Evolutionary conservation across 2,888 invertebrate species (phyloP).

Genomic region (Platycheirus albimanus): DNA sequence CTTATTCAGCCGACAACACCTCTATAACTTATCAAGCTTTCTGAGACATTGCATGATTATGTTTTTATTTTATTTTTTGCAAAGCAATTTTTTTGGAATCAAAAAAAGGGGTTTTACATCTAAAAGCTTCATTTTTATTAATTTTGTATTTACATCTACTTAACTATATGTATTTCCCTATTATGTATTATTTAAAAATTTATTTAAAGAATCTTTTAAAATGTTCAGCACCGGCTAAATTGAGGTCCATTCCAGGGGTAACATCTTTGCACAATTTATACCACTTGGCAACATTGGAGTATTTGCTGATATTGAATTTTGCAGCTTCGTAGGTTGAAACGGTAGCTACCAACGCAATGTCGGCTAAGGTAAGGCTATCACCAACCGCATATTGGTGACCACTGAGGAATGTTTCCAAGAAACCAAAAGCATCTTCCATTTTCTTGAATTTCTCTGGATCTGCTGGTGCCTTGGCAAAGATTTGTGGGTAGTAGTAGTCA

Average conservation of each 20-base stretch:
- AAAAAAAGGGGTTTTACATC: too few species aligned
- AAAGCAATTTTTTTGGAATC: too few species aligned
- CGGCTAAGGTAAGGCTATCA: conserved; percentile 89
- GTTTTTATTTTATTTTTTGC: too few species aligned
- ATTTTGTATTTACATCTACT: too few species aligned
- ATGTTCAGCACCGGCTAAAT: conserved; percentile 84
- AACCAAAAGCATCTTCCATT: conserved; percentile 87
- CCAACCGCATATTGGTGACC: conserved; percentile 89
- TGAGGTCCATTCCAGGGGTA: conserved; percentile 85
- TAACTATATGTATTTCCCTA: too few species aligned
- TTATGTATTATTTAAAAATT: background rate
- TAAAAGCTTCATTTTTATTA: too few species aligned
- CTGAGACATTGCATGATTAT: too few species aligned
- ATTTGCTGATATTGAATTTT: conserved; percentile 87
- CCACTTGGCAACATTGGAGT: conserved; percentile 88
- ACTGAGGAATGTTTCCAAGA: conserved; percentile 88
- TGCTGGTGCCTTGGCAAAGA: conserved; percentile 85
- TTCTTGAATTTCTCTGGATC: conserved; percentile 88
- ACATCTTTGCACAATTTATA: conserved; percentile 85
- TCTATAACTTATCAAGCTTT: too few species aligned
- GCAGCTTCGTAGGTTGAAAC: conserved; percentile 88
- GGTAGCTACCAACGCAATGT: conserved; percentile 87
- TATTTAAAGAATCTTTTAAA: conserved; percentile 83
- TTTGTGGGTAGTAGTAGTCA: conserved; percentile 87
- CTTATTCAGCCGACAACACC: too few species aligned